Percentiles rank a stretch among this genome's conserved stretches.
Evolutionary conservation across 2,797 vertebrate species (phyloP).

Genomic region (Syngnathus rostellatus): DNA sequence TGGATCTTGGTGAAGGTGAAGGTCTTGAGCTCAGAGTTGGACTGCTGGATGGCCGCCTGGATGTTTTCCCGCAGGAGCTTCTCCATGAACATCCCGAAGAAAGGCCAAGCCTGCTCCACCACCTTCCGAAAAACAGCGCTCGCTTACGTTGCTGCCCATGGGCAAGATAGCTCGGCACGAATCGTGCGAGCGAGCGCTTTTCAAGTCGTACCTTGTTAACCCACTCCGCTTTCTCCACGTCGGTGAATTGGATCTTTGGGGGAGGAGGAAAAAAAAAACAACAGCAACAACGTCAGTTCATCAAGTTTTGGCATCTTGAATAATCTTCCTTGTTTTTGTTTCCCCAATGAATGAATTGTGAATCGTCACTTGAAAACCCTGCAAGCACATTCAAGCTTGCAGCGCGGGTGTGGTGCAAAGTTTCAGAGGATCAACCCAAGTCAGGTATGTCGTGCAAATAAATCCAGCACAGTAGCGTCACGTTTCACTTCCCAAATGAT

Average conservation of each 20-base stretch:
- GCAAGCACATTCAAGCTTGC: not conserved
- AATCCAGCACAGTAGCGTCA: no score
- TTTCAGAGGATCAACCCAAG: not conserved
- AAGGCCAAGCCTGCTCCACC: slow-evolving; percentile 89
- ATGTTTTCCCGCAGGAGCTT: slow-evolving; percentile 81
- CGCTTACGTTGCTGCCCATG: not conserved
- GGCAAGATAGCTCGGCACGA: no score
- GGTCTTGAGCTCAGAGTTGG: slow-evolving; percentile 75
- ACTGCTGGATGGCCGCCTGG: slow-evolving; percentile 74
- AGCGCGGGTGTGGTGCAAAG: not conserved
- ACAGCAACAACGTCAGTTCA: not conserved
- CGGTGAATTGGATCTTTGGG: slow-evolving; percentile 80
- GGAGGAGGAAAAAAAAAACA: slow-evolving; percentile 6
- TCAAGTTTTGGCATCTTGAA: no score
- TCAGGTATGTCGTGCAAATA: slow-evolving; percentile 3
- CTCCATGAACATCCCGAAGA: slow-evolving; percentile 87
- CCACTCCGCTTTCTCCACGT: slow-evolving; percentile 88
- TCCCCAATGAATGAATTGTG: no score
- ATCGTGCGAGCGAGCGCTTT: not conserved
- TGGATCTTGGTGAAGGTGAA: slow-evolving; percentile 87
- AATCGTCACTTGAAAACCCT: no score
- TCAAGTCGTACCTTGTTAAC: slow-evolving; percentile 83
- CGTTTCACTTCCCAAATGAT: no score
- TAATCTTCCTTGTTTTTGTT: no score
- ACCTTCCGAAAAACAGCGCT: slow-evolving; percentile 64